A percentile compares a stretch with the other conserved stretches of the same genome.
Conservation (phyloP, 2,888 invertebrate genomes). For the Erannis defoliaria region DNA sequence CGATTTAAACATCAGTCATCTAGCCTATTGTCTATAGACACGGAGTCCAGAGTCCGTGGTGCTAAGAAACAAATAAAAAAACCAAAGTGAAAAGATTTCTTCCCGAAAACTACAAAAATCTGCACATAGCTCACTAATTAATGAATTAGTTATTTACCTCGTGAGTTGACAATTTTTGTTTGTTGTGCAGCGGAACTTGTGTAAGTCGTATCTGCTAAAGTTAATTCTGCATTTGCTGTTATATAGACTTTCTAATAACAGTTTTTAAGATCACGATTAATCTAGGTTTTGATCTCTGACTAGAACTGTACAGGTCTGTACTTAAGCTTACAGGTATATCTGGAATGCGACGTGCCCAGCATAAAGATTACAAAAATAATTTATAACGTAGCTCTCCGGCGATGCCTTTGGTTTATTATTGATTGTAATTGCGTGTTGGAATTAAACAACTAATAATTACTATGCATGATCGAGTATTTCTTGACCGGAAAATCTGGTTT, state of each 20-base stretch:
- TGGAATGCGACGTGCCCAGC: constrained; percentile 32
- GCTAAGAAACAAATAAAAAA: too few relatives aligned
- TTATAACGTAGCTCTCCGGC: background rate
- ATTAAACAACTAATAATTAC: background rate
- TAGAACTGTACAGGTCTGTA: too few relatives aligned
- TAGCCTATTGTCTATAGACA: too few relatives aligned
- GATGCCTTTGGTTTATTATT: constrained; percentile 7
- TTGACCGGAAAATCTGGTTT: constrained; percentile 9
- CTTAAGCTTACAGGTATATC: background rate
- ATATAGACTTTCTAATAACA: too few relatives aligned
- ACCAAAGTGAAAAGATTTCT: too few relatives aligned
- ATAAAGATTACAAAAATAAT: constrained; percentile 19
- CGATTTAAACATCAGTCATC: too few relatives aligned
- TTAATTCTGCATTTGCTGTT: background rate
- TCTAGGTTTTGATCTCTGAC: background rate
- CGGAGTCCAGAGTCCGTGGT: too few relatives aligned
- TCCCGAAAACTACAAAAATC: too few relatives aligned
- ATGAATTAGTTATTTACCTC: too few relatives aligned
- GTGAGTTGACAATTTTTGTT: too few relatives aligned
- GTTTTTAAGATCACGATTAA: background rate
- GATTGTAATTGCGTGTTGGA: constrained; percentile 7
- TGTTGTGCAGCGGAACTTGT: background rate
- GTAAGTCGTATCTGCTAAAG: background rate
- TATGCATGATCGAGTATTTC: constrained; percentile 8
- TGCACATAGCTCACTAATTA: too few relatives aligned